phyloP scores from a whole-genome alignment of 1,140 invertebrate species.

The Sitodiplosis mosellana region DNA sequence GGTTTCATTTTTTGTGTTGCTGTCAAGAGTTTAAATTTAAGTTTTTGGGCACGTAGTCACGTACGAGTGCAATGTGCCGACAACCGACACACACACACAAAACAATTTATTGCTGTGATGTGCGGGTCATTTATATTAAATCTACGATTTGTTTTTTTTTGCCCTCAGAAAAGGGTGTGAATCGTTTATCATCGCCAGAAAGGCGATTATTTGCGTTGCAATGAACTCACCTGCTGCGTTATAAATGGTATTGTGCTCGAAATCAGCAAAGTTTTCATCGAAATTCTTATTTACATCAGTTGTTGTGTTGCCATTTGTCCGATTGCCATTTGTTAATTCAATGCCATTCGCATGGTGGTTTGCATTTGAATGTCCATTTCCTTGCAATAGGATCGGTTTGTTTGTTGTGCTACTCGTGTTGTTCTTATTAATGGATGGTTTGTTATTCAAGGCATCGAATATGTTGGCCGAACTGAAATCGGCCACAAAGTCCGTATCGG shows the following conservation, averaged over 20 bases:
- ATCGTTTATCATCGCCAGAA: no score
- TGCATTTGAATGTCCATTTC: no score
- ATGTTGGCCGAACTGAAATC: constrained; percentile 41
- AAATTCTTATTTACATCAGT: constrained; percentile 4
- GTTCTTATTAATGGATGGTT: constrained; percentile 7
- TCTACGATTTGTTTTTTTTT: no score
- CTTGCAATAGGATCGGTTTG: not conserved
- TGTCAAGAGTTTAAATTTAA: no score
- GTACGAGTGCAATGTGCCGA: no score
- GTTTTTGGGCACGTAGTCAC: no score
- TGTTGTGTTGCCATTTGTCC: no score
- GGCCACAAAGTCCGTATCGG: constrained; percentile 35
- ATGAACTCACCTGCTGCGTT: constrained; percentile 32
- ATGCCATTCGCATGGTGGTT: constrained; percentile 6
- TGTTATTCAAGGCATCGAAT: constrained; percentile 20
- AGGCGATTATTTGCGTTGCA: no score
- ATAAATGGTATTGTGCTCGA: constrained; percentile 52
- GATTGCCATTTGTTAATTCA: constrained; percentile 11
- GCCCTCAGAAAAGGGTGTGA: no score
- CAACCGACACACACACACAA: no score
- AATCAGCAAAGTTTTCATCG: constrained; percentile 42
- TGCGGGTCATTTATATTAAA: not conserved
- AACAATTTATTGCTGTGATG: no score
- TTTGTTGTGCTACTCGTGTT: constrained; percentile 6
- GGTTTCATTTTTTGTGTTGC: no score